These are phyloP conservation scores for Solen grandis DNA, from an alignment of 1,140 invertebrate genomes.

Conservation along the genomic window DNA sequence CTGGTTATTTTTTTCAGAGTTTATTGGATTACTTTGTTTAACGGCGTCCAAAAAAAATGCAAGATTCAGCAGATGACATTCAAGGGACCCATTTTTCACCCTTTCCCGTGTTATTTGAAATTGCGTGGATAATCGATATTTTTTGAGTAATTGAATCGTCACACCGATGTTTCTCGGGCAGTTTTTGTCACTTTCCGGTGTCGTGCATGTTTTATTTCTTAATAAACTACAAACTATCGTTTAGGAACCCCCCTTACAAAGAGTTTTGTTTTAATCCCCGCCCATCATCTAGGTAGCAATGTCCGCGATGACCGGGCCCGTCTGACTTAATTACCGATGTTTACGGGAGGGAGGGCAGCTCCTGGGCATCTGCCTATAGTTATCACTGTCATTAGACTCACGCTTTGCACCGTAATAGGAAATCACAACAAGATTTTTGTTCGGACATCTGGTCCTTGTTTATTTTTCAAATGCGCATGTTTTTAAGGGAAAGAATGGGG, in stretches of 20 bases:
- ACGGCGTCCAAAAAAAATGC: neutral
- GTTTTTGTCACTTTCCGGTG: constrained; percentile 34
- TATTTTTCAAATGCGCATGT: constrained; percentile 52
- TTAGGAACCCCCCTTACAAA: constrained; percentile 42
- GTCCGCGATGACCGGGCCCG: neutral
- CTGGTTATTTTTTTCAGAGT: neutral
- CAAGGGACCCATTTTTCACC: neutral
- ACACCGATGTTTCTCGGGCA: no score
- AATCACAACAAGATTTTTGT: constrained; percentile 48
- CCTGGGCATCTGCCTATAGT: neutral
- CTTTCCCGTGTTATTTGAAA: no score
- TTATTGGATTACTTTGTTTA: neutral
- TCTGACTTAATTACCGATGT: constrained; percentile 6
- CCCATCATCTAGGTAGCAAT: neutral
- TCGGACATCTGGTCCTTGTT: constrained; percentile 50
- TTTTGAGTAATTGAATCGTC: no score
- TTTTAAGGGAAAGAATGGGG: constrained; percentile 41
- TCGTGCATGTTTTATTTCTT: constrained; percentile 41
- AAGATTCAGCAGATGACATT: neutral
- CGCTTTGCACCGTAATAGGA: constrained; percentile 50
- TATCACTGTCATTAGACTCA: constrained; percentile 50
- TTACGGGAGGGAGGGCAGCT: no score
- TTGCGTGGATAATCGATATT: no score
- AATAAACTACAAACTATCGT: constrained; percentile 51
- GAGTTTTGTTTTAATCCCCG: constrained; percentile 32